phyloP scores from a whole-genome alignment of 2,888 invertebrate species.

The Pachliopta kotzebuea region DNA sequence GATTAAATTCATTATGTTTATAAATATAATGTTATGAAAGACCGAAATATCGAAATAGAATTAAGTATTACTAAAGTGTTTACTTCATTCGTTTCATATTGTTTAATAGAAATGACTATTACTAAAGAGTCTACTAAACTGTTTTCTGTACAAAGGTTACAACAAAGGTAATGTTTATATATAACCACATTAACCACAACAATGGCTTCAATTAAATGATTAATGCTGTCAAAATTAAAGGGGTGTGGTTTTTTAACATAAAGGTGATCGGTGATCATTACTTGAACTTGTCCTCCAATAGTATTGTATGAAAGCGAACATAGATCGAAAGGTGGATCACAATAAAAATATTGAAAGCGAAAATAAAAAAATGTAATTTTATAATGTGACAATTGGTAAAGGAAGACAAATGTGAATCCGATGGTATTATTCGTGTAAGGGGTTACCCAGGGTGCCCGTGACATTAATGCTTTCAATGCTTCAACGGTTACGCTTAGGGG shows the following conservation, averaged over 20 bases:
- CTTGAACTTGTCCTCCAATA: constrained; percentile 47
- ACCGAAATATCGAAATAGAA: not conserved
- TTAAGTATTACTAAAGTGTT: not conserved
- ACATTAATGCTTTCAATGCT: constrained; percentile 64
- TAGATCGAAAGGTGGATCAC: constrained; percentile 54
- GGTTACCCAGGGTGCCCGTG: constrained; percentile 44
- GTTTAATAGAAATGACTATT: too few species aligned
- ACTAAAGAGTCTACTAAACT: not conserved
- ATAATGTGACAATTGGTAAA: constrained; percentile 46
- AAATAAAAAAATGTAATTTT: constrained; percentile 44
- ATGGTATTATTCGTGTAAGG: constrained; percentile 50
- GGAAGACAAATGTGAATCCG: constrained; percentile 51
- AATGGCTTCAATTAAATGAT: constrained; percentile 21
- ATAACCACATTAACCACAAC: constrained; percentile 1
- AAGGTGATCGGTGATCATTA: constrained; percentile 41
- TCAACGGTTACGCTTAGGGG: constrained; percentile 51
- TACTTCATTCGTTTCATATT: too few species aligned
- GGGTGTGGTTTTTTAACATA: constrained; percentile 50
- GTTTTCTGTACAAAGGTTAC: not conserved
- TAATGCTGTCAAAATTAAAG: constrained; percentile 40
- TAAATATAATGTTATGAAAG: too few species aligned
- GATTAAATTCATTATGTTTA: too few species aligned
- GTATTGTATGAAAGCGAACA: constrained; percentile 53
- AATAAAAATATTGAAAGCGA: constrained; percentile 44
- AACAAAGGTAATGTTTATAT: constrained; percentile 9